These are phyloP conservation scores for Pomatostomus ruficeps DNA, from an alignment of 2,113 vertebrate species.

Conservation along the genomic window DNA sequence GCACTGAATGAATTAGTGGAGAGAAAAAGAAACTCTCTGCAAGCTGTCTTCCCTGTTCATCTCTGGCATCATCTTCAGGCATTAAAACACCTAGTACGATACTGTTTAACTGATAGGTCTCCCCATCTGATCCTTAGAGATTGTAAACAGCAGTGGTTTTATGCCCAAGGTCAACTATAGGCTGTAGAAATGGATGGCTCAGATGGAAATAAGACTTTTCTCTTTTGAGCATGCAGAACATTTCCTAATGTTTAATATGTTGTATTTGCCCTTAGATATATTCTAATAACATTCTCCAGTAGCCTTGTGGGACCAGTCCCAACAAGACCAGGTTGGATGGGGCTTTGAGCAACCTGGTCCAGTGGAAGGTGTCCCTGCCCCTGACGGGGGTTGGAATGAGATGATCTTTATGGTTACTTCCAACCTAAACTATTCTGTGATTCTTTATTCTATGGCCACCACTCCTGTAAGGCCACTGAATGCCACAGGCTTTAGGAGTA, in stretches of 20 bases:
- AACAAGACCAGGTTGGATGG: neutral
- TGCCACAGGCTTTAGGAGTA: neutral
- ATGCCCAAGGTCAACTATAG: neutral
- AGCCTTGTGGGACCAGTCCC: neutral
- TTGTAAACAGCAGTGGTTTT: neutral
- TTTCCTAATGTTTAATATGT: neutral
- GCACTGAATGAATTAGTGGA: neutral
- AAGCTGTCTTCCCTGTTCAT: neutral
- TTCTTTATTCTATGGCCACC: neutral
- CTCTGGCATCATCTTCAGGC: neutral
- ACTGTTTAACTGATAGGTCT: neutral
- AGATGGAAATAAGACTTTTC: neutral
- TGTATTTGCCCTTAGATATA: neutral
- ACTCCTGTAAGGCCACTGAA: neutral
- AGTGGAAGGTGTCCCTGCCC: neutral
- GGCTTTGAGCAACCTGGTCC: neutral
- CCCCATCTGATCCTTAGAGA: neutral
- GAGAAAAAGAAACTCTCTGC: neutral
- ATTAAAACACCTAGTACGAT: neutral
- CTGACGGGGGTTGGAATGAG: neutral
- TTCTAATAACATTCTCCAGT: neutral
- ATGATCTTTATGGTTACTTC: neutral
- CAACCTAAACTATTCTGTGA: neutral
- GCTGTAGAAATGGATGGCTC: neutral
- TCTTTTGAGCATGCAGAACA: neutral